Evolutionary conservation across 92 coral and sea anemone genomes (phyloP).

Genomic region (Metridium senile): DNA sequence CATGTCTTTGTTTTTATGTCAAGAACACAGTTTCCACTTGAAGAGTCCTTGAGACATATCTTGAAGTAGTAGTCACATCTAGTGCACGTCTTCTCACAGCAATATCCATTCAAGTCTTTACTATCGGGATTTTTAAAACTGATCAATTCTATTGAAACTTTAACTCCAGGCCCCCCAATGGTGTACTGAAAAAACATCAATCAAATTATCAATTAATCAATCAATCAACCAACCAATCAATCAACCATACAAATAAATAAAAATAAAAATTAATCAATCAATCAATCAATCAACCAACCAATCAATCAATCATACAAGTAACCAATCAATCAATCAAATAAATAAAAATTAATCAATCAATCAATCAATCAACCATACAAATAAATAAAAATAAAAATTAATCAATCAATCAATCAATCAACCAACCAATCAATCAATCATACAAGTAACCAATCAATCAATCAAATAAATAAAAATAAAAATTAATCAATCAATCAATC

Average conservation of each 20-base stretch:
- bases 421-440: too few species aligned
- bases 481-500: neutral
- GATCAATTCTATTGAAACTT: slow-evolving; percentile 41
- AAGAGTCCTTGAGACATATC: slow-evolving; percentile 57
- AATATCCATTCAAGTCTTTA: slow-evolving; percentile 53
- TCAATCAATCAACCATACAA: too few species aligned
- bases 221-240: neutral
- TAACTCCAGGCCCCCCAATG: slow-evolving; percentile 53
- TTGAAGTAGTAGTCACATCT: slow-evolving; percentile 64
- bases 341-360: too few species aligned
- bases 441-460: too few species aligned
- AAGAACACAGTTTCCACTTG: slow-evolving; percentile 38
- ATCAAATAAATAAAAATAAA: too few species aligned
- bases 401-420: too few species aligned
- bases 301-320: too few species aligned
- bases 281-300: neutral
- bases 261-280: too few species aligned
- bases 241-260: too few species aligned
- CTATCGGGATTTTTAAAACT: slow-evolving; percentile 69
- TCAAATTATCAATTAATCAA: neutral
- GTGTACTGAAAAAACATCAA: slow-evolving; percentile 30
- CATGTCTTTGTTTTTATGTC: slow-evolving; percentile 48
- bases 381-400: too few species aligned
- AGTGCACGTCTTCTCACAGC: slow-evolving; percentile 68
- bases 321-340: neutral